Evolutionary conservation across 2,888 invertebrate species (phyloP).

Genomic region (Melanargia galathea): DNA sequence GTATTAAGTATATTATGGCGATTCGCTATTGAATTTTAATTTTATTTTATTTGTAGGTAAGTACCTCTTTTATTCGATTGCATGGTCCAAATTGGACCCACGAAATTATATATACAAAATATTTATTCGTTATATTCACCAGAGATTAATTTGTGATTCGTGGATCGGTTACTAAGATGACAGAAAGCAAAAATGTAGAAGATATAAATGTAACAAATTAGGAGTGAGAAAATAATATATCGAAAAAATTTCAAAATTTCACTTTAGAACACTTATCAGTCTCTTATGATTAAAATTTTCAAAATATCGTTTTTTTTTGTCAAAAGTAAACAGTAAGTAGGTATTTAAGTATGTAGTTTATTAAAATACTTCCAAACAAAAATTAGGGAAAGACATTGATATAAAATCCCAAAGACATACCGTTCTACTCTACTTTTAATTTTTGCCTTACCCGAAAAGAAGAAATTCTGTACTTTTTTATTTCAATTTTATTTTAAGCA

Average conservation of each 20-base stretch:
- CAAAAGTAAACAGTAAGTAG: constrained; percentile 39
- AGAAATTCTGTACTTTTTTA: neutral
- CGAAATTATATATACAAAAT: constrained; percentile 22
- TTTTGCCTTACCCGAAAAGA: neutral
- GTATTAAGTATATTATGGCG: neutral
- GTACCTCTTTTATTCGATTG: constrained; percentile 1
- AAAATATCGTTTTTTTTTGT: constrained; percentile 50
- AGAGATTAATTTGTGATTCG: neutral
- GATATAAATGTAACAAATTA: constrained; percentile 17
- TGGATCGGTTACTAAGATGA: constrained; percentile 7
- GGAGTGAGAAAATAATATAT: constrained; percentile 23
- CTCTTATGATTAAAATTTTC: constrained; percentile 74
- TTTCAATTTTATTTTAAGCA: too few relatives aligned
- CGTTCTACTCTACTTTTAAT: neutral
- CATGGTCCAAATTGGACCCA: constrained; percentile 40
- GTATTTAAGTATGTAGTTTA: too few relatives aligned
- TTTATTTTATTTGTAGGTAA: neutral
- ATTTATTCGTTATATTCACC: neutral
- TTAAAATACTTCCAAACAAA: neutral
- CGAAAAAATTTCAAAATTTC: constrained; percentile 36
- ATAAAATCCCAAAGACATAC: neutral
- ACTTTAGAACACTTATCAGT: constrained; percentile 79
- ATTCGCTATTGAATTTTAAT: neutral
- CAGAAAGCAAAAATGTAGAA: neutral
- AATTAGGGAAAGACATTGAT: neutral